These are phyloP conservation scores for Coccyzus lansbergi DNA, from an alignment of 2,797 vertebrate species.

Conservation along the genomic window DNA sequence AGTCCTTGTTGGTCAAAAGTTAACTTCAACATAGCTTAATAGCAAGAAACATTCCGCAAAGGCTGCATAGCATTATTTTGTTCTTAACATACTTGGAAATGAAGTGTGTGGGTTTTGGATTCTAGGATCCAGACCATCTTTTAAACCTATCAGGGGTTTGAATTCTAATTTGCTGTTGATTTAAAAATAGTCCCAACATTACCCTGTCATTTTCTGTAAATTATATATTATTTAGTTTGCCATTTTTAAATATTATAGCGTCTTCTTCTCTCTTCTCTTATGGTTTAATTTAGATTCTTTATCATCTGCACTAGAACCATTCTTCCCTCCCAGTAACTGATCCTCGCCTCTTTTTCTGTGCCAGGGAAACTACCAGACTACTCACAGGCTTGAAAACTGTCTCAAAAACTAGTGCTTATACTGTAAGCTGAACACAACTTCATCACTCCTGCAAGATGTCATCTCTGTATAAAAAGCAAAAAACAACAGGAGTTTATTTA, in stretches of 20 bases:
- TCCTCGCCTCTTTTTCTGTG: background rate
- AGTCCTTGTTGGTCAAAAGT: conserved; percentile 39
- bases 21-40: conserved; percentile 53
- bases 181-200: conserved; percentile 76
- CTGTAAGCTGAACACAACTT: background rate
- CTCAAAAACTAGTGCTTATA: background rate
- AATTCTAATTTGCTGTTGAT: conserved; percentile 77
- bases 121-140: conserved; percentile 76
- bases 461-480: background rate
- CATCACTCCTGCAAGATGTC: background rate
- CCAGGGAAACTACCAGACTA: conserved; percentile 24
- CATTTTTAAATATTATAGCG: conserved; percentile 76
- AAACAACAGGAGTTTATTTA: background rate
- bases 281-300: conserved; percentile 73
- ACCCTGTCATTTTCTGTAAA: conserved; percentile 79
- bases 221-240: conserved; percentile 78
- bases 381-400: background rate
- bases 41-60: conserved; percentile 56
- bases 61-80: conserved; percentile 64
- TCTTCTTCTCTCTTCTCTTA: conserved; percentile 57
- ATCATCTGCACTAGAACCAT: conserved; percentile 62
- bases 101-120: conserved; percentile 74
- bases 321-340: conserved; percentile 35
- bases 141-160: conserved; percentile 77
- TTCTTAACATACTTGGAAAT: conserved; percentile 68